phyloP scores from a whole-genome alignment of 2,797 vertebrate genomes.

The Pangasius sanitwongsei region DNA sequence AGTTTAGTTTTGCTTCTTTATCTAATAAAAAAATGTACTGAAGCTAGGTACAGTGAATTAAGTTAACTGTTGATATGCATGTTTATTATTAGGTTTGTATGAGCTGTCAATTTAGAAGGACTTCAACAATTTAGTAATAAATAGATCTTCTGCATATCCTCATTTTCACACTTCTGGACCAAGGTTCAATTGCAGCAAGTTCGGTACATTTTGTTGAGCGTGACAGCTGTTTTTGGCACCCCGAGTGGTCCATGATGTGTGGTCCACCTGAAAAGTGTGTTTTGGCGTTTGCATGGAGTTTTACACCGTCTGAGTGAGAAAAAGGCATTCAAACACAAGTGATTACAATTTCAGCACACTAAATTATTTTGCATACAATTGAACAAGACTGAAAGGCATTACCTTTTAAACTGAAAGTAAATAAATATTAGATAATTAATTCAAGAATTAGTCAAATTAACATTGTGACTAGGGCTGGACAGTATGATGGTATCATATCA shows the following conservation, averaged over 20 bases:
- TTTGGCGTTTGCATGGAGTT: background rate
- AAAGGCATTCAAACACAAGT: background rate
- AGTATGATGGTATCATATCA: background rate
- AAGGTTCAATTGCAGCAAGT: background rate
- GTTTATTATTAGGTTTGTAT: background rate
- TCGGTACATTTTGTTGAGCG: background rate
- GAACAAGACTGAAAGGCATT: background rate
- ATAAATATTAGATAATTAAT: background rate
- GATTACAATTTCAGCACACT: background rate
- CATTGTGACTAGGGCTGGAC: background rate
- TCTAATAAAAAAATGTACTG: background rate
- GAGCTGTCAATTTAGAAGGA: background rate
- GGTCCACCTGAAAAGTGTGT: background rate
- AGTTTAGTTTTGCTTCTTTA: conserved; percentile 15
- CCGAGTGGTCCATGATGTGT: background rate
- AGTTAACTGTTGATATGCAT: background rate
- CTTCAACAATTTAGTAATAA: background rate
- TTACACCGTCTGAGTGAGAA: background rate
- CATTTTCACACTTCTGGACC: background rate
- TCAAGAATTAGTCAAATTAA: background rate
- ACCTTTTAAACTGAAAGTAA: background rate
- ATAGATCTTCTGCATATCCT: background rate
- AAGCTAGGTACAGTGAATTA: background rate
- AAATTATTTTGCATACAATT: background rate
- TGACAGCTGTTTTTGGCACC: background rate